A percentile compares a stretch with the other conserved stretches of the same genome.
Conservation (phyloP, 2,888 invertebrate genomes). For the Scelioninae gen. 2 region DNA sequence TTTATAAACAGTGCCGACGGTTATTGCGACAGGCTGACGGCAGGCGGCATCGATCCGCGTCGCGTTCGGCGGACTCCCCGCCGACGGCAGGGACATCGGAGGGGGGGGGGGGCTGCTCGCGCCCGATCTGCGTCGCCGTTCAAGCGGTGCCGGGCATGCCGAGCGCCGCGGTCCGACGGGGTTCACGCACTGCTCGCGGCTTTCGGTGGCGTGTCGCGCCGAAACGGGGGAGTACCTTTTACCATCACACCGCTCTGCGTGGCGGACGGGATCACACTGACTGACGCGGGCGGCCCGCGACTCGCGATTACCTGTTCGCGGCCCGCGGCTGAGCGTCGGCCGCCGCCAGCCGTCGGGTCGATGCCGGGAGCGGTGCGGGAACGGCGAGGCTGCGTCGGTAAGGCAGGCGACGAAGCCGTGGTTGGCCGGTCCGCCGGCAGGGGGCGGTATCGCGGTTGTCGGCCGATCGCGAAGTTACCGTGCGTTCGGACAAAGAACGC, state of each 20-base stretch:
- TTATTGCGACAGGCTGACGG: slow-evolving; percentile 31
- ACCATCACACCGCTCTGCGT: slow-evolving; percentile 43
- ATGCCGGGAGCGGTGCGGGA: too few species aligned
- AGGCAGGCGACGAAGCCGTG: too few species aligned
- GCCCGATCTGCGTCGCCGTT: too few species aligned
- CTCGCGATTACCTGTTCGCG: too few species aligned
- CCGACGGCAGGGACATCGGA: slow-evolving; percentile 18
- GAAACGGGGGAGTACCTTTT: slow-evolving; percentile 11
- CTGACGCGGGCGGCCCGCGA: too few species aligned
- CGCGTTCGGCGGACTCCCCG: slow-evolving; percentile 30
- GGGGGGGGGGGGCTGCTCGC: slow-evolving; percentile 8
- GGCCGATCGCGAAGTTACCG: too few species aligned
- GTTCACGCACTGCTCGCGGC: slow-evolving; percentile 21
- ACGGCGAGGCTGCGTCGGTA: too few species aligned
- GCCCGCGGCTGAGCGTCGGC: too few species aligned
- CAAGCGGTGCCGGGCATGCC: slow-evolving; percentile 25
- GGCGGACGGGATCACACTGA: slow-evolving; percentile 37
- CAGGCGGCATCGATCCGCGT: slow-evolving; percentile 55
- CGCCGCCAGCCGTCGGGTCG: too few species aligned
- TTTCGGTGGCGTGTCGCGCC: slow-evolving; percentile 40
- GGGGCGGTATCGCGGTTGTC: too few species aligned
- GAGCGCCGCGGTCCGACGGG: slow-evolving; percentile 13
- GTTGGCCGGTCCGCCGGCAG: too few species aligned
- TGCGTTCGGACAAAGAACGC: too few species aligned
- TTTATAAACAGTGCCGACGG: not conserved